A percentile compares a stretch with the other conserved stretches of the same genome.
Conservation (phyloP, 2,797 vertebrate species). For the Phataginus tetradactyla region DNA sequence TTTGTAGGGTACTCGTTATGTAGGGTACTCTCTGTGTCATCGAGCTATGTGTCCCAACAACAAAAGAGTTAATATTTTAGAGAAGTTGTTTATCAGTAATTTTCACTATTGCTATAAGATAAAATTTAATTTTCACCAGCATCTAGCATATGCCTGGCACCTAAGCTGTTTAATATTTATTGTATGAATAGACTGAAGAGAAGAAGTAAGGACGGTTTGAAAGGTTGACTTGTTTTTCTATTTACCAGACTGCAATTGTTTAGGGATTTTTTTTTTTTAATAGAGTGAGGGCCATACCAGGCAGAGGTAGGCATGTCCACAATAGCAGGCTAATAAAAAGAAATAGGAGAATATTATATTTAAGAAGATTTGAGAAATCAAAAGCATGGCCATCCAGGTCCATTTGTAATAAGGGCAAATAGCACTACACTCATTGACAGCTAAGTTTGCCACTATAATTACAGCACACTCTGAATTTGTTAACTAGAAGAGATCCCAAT, state of each 20-base stretch:
- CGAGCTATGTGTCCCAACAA: neutral
- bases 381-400: neutral
- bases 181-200: constrained; percentile 6
- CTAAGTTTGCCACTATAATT: neutral
- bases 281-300: neutral
- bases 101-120: neutral
- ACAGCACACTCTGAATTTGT: neutral
- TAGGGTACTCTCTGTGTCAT: neutral
- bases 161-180: neutral
- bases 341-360: constrained; percentile 14
- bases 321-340: neutral
- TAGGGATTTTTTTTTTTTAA: neutral
- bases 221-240: neutral
- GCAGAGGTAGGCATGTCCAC: neutral
- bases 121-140: constrained; percentile 10
- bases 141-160: neutral
- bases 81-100: constrained; percentile 23
- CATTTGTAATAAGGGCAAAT: neutral
- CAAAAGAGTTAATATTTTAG: constrained; percentile 15
- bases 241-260: constrained; percentile 1
- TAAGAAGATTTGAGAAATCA: constrained; percentile 23
- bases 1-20: neutral
- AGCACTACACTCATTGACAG: neutral
- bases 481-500: neutral
- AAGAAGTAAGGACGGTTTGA: neutral